Base-by-base conservation (phyloP, 2,888 invertebrate genomes). In the Noctua pronuba region DNA sequence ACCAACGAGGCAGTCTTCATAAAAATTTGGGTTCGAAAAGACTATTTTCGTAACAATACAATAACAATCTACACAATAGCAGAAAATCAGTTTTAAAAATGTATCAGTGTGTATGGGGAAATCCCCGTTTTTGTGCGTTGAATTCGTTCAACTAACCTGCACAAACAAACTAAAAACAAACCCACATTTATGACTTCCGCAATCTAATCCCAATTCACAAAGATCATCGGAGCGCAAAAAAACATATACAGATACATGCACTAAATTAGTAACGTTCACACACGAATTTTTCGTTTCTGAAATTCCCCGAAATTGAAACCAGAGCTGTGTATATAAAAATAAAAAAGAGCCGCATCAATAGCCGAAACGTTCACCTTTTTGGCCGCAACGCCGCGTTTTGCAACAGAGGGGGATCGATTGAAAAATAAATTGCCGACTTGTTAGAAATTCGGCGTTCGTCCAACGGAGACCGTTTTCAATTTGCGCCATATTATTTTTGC, bases 281-380 rank as follows among this genome's bases (percentile, higher is more conserved):
- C 72, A 77, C 68, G 65, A 86, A 71, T 83, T 75, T 83, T 84
- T 75, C 78, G 80, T 75, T 78, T 75, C 78, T 72, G 62, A 77
- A 81, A 83, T 81, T 62, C 78, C 73, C 58, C 78, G 38, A 85
- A 86, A 86, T 82, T 80, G 86, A 80, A 85, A 82, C 83, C 80
- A 83, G 80, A 73, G 80, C 75, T 75, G 67, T 64, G 71, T 69
- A 69, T 46, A 24, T 66, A 73, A 83, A 80, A 71, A 73, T 69
- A 84, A 79, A 77, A 82, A 77, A 83, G 16, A 41, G 0, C 68
- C 68, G 55, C 74, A 86, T 85, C 85, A 79, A 86, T 81, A 85
- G 83, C 58, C 24, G 73, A 75, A 86, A 31, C 86, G 71, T 86
- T 87, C 86, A 86, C 87, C 87, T 87, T 88, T 88, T 83, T 79